phyloP scores from a whole-genome alignment of 2,797 vertebrate genomes.

The Xiphophorus birchmanni region DNA sequence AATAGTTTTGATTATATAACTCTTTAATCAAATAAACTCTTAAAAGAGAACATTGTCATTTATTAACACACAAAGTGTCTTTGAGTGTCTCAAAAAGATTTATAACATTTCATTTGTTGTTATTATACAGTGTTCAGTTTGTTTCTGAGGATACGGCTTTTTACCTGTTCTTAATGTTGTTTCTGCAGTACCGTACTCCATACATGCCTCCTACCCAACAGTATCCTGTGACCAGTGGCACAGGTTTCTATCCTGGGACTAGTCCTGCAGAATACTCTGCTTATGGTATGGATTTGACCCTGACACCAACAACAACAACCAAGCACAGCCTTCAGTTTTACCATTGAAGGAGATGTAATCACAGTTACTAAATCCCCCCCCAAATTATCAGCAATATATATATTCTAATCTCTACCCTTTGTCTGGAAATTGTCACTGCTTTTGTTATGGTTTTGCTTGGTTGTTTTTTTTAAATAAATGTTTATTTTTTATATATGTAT shows the following conservation, averaged over 20 bases:
- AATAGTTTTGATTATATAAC: not conserved
- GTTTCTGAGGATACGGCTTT: not conserved
- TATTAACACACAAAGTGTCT: no score
- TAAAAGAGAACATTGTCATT: no score
- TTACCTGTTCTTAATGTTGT: slow-evolving; percentile 22
- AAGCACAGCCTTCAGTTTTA: slow-evolving; percentile 53
- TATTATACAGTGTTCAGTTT: not conserved
- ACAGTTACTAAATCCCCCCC: not conserved
- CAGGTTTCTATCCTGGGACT: slow-evolving; percentile 91
- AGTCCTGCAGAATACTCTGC: slow-evolving; percentile 90
- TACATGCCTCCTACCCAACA: slow-evolving; percentile 93
- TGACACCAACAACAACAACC: slow-evolving; percentile 24
- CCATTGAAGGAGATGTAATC: not conserved
- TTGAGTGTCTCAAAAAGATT: no score
- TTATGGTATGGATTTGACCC: slow-evolving; percentile 84
- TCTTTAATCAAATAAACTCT: not conserved
- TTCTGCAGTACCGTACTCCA: slow-evolving; percentile 82
- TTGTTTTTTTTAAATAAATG: slow-evolving; percentile 13
- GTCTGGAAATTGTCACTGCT: not conserved
- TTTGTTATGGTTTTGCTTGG: slow-evolving; percentile 58
- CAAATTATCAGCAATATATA: not conserved
- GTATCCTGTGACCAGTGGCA: slow-evolving; percentile 90
- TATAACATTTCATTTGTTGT: no score
- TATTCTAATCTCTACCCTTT: not conserved
- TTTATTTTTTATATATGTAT: not conserved